Conservation (phyloP, 2,113 vertebrate species). For the Tachysurus fulvidraco region DNA sequence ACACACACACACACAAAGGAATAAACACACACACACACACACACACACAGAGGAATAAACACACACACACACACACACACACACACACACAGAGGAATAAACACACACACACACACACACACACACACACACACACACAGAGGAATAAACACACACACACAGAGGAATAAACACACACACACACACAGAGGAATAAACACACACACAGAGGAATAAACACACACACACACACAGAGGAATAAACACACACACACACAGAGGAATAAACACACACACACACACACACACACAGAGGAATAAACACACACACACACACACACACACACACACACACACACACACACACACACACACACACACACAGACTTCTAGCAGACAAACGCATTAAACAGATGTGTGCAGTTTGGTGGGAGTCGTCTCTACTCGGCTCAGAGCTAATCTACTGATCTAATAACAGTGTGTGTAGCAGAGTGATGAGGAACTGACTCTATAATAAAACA, state of each 20-base stretch:
- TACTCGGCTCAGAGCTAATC: background rate
- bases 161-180: background rate
- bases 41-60: background rate
- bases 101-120: background rate
- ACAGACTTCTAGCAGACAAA: background rate
- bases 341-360: conserved; percentile 2
- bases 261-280: too few relatives aligned
- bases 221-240: too few relatives aligned
- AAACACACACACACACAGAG: too few relatives aligned
- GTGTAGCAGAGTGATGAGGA: background rate
- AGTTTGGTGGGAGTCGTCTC: background rate
- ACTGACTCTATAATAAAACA: background rate
- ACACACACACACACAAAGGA: too few relatives aligned
- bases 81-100: background rate
- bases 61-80: background rate
- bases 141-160: background rate
- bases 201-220: too few relatives aligned
- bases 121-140: too few relatives aligned
- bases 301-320: background rate
- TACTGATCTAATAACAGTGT: background rate
- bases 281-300: too few relatives aligned
- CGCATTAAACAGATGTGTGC: conserved; percentile 14
- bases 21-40: background rate
- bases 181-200: background rate
- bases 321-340: too few relatives aligned